phyloP scores from a whole-genome alignment of 2,797 vertebrate species.

The Bovichtus diacanthus region DNA sequence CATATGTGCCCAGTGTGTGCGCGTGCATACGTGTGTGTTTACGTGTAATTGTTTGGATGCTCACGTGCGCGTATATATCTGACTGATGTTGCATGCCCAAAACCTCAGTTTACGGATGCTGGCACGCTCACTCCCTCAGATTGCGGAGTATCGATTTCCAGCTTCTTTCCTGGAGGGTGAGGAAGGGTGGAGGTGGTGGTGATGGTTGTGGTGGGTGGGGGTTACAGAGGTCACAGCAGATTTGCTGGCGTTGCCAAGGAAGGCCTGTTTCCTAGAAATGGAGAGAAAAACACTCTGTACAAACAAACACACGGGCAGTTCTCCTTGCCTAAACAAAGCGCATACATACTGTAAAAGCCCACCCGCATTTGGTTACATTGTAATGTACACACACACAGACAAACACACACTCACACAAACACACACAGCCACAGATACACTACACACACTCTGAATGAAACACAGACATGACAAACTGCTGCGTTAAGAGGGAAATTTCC shows the following conservation, averaged over 20 bases:
- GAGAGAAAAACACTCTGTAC: constrained; percentile 61
- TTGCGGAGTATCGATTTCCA: constrained; percentile 69
- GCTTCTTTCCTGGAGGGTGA: constrained; percentile 62
- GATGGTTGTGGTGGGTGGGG: constrained; percentile 65
- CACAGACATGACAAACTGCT: constrained; percentile 68
- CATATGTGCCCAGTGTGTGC: constrained; percentile 52
- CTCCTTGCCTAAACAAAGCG: constrained; percentile 59
- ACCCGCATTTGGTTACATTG: constrained; percentile 64
- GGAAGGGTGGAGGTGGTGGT: constrained; percentile 60
- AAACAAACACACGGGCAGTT: constrained; percentile 61
- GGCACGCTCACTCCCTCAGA: constrained; percentile 60
- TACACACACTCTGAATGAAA: constrained; percentile 26
- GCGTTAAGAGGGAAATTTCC: constrained; percentile 79
- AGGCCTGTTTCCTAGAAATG: constrained; percentile 77
- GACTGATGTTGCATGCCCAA: constrained; percentile 49
- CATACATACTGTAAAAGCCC: constrained; percentile 49
- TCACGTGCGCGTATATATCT: background rate
- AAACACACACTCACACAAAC: too few relatives aligned
- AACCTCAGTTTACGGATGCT: constrained; percentile 69
- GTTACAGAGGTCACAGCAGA: constrained; percentile 68
- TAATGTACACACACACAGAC: constrained; percentile 35
- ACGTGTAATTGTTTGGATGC: constrained; percentile 48
- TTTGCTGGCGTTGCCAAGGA: constrained; percentile 71
- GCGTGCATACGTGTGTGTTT: constrained; percentile 11
- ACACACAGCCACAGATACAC: constrained; percentile 23